Conservation (phyloP, 1,140 invertebrate genomes). For the Pseudomyrmex concolor region DNA sequence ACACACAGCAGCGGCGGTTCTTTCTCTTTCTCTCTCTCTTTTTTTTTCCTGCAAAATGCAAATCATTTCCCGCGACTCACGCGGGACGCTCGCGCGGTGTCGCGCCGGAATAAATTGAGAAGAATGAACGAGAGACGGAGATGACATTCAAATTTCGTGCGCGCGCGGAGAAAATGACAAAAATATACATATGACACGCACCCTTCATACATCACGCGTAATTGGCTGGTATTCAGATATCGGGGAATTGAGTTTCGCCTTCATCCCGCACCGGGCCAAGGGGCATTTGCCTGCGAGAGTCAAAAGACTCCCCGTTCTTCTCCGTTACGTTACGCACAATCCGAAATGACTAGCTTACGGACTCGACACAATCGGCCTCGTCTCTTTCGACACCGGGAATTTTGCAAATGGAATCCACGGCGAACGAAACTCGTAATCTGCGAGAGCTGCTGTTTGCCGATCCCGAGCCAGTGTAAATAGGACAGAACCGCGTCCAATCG, state of each 20-base stretch:
- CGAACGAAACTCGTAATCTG: conserved; percentile 16
- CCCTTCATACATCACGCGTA: conserved; percentile 77
- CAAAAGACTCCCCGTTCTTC: conserved; percentile 33
- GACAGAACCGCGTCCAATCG: background rate
- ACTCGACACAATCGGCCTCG: conserved; percentile 22
- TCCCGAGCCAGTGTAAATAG: conserved; percentile 31
- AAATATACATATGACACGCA: conserved; percentile 77
- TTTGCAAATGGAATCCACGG: conserved; percentile 34
- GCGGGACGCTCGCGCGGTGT: conserved; percentile 43
- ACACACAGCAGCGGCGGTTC: background rate
- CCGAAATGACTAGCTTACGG: conserved; percentile 7
- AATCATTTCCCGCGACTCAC: conserved; percentile 73
- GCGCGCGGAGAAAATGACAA: conserved; percentile 77
- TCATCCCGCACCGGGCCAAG: conserved; percentile 59
- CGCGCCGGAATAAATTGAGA: conserved; percentile 80
- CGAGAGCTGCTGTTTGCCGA: conserved; percentile 19
- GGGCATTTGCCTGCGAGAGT: conserved; percentile 41
- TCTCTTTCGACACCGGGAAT: conserved; percentile 17
- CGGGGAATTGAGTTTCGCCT: conserved; percentile 79
- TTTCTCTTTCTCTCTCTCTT: conserved; percentile 50
- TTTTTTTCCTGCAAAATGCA: conserved; percentile 78
- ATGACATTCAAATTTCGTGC: conserved; percentile 81
- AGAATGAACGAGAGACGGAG: conserved; percentile 71
- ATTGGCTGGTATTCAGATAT: conserved; percentile 82
- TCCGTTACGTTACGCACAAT: conserved; percentile 34